These are phyloP conservation scores for Bembecia ichneumoniformis DNA, from an alignment of 2,888 invertebrate species.

Conservation along the genomic window DNA sequence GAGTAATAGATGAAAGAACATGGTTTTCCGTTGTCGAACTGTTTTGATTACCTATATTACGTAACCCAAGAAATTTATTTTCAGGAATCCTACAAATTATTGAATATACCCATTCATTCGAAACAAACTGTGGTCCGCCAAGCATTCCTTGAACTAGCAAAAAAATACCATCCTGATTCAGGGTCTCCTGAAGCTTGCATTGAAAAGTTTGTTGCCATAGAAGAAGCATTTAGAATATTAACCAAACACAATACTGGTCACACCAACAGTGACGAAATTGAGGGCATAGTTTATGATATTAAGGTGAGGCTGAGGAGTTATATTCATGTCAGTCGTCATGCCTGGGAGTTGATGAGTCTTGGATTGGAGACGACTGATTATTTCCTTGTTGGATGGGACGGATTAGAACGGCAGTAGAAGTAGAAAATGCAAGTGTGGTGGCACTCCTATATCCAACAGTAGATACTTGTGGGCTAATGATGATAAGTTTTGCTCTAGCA, in stretches of 20 bases:
- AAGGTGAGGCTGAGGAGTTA: conserved; percentile 55
- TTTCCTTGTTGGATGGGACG: too few species aligned
- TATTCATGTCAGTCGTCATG: background rate
- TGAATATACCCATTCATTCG: conserved; percentile 77
- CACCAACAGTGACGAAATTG: conserved; percentile 65
- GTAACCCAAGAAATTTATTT: too few species aligned
- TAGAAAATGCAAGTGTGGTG: too few species aligned
- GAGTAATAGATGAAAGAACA: too few species aligned
- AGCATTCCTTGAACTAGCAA: conserved; percentile 83
- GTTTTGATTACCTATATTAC: too few species aligned
- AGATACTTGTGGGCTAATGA: too few species aligned
- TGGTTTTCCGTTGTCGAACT: too few species aligned
- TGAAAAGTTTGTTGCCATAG: conserved; percentile 81
- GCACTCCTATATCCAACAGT: too few species aligned
- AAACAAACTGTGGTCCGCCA: conserved; percentile 80
- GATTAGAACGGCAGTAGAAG: too few species aligned
- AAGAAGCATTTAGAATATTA: conserved; percentile 81
- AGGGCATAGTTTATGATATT: conserved; percentile 75
- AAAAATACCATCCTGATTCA: conserved; percentile 89
- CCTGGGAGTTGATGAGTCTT: too few species aligned
- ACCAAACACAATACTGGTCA: conserved; percentile 75
- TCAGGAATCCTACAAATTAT: conserved; percentile 78
- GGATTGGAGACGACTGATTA: too few species aligned
- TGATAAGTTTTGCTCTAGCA: too few species aligned
- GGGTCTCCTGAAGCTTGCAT: conserved; percentile 78